phyloP scores from a whole-genome alignment of 2,113 vertebrate species.

The Lontra canadensis region DNA sequence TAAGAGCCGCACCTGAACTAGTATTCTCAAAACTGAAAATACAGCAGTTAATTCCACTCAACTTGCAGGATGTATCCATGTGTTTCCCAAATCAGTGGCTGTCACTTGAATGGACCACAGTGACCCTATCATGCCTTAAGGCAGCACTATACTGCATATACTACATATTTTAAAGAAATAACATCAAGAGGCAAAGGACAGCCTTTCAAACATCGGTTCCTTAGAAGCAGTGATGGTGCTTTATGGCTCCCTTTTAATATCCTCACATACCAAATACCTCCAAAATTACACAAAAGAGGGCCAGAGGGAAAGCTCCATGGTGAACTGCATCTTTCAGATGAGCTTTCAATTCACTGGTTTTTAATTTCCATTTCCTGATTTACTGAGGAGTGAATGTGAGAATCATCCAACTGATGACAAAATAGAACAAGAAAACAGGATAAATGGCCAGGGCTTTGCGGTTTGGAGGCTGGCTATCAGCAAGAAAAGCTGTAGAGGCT shows the following conservation, averaged over 20 bases:
- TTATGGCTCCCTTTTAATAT: slow-evolving; percentile 77
- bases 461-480: slow-evolving; percentile 95
- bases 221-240: slow-evolving; percentile 32
- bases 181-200: slow-evolving; percentile 55
- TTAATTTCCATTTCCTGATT: slow-evolving; percentile 51
- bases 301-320: slow-evolving; percentile 65
- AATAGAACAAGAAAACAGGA: slow-evolving; percentile 98
- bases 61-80: neutral
- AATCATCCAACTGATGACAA: slow-evolving; percentile 98
- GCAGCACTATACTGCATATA: slow-evolving; percentile 24
- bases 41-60: slow-evolving; percentile 18
- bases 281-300: slow-evolving; percentile 69
- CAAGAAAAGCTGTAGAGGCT: slow-evolving; percentile 97
- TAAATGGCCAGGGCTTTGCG: slow-evolving; percentile 95
- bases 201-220: slow-evolving; percentile 64
- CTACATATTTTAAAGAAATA: slow-evolving; percentile 52
- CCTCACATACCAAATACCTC: slow-evolving; percentile 47
- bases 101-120: neutral
- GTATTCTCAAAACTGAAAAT: slow-evolving; percentile 65
- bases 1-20: slow-evolving; percentile 66
- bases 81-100: slow-evolving; percentile 18
- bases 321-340: slow-evolving; percentile 59
- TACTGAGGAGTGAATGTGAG: slow-evolving; percentile 90
- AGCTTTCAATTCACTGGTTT: slow-evolving; percentile 31
- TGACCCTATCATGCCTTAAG: neutral